Conservation (phyloP, 2,113 vertebrate species). For the Megaceryle maxima region DNA sequence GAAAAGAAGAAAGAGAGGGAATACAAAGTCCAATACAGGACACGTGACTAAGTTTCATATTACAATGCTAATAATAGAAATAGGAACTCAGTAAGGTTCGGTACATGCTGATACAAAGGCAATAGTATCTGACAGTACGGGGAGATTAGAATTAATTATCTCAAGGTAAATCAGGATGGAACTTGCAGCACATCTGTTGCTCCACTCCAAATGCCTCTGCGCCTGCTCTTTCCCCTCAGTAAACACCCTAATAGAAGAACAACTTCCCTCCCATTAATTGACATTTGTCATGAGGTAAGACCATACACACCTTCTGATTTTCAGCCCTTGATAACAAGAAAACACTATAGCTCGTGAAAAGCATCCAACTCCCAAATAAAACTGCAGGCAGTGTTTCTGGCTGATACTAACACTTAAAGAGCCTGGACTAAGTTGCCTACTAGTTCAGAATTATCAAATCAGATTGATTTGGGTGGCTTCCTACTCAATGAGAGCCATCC, state of each 20-base stretch:
- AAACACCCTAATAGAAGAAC: background rate
- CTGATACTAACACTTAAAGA: background rate
- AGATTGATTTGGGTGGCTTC: background rate
- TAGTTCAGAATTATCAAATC: background rate
- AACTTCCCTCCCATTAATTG: background rate
- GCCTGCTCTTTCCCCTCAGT: background rate
- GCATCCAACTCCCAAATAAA: background rate
- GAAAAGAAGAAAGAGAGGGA: slow-evolving; percentile 1
- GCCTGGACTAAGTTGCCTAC: background rate
- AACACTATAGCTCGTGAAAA: background rate
- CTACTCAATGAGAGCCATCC: background rate
- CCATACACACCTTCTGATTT: background rate
- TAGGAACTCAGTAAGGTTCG: background rate
- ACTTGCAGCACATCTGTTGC: slow-evolving; percentile 9
- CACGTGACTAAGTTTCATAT: background rate
- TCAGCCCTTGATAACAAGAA: background rate
- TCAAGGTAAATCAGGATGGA: slow-evolving; percentile 10
- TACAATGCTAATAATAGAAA: slow-evolving; percentile 48
- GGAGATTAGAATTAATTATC: slow-evolving; percentile 18
- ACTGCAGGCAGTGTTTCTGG: background rate
- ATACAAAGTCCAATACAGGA: background rate
- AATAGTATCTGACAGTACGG: background rate
- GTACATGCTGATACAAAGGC: background rate
- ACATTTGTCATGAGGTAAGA: background rate
- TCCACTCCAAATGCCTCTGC: background rate